Conservation (phyloP, 2,797 vertebrate species). For the Amblyopsis hoosieri region DNA sequence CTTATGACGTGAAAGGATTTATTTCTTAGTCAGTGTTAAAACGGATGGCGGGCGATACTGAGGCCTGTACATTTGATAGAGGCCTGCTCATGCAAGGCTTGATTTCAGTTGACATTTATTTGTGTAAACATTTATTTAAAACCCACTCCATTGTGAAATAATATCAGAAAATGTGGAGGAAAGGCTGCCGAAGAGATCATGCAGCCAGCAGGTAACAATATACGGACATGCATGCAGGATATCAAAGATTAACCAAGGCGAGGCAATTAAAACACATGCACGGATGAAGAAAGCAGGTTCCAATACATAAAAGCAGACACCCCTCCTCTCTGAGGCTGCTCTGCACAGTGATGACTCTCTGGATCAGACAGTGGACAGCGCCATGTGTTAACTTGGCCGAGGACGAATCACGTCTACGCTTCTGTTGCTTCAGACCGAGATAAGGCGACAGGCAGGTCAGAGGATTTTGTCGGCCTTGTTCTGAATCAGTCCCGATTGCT, state of each 20-base stretch:
- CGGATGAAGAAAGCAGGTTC: not conserved
- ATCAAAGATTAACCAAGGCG: slow-evolving; percentile 5
- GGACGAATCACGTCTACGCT: slow-evolving; percentile 37
- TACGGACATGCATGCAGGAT: not conserved
- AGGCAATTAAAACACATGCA: not conserved
- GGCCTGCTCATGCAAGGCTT: not conserved
- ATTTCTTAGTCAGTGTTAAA: not conserved
- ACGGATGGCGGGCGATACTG: too few relatives aligned
- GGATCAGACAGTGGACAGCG: slow-evolving; percentile 2
- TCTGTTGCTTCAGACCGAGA: slow-evolving; percentile 53
- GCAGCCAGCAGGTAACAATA: slow-evolving; percentile 42
- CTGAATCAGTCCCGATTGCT: slow-evolving; percentile 41
- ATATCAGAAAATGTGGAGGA: slow-evolving; percentile 30
- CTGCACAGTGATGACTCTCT: slow-evolving; percentile 3
- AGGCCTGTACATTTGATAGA: too few relatives aligned
- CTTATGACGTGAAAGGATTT: not conserved
- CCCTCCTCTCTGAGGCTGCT: slow-evolving; percentile 25
- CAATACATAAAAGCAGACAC: slow-evolving; percentile 17
- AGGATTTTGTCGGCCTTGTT: slow-evolving; percentile 56
- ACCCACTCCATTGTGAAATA: slow-evolving; percentile 43
- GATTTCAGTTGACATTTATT: not conserved
- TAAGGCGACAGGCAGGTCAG: slow-evolving; percentile 49
- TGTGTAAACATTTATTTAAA: slow-evolving; percentile 26
- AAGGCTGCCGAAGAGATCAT: slow-evolving; percentile 40
- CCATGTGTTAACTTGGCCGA: slow-evolving; percentile 40